Percentiles rank a stretch among this genome's conserved stretches.
phyloP scores from a whole-genome alignment of 2,113 vertebrate species.

The Pseudorectes ferrugineus region DNA sequence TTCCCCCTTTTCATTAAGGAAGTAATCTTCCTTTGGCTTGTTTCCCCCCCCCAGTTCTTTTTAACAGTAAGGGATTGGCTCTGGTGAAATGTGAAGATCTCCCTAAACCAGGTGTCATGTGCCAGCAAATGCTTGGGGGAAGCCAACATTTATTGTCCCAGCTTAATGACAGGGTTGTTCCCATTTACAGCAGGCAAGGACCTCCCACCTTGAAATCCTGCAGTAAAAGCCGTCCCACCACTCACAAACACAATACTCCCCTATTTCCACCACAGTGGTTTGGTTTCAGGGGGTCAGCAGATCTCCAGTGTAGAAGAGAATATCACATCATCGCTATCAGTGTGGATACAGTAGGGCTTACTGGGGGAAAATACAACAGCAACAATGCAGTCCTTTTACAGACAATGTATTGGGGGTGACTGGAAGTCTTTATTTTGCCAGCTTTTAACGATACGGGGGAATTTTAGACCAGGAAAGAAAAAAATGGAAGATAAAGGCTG shows the following conservation, averaged over 20 bases:
- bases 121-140: background rate
- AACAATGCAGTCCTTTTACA: background rate
- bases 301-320: background rate
- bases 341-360: background rate
- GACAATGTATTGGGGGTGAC: fast-evolving
- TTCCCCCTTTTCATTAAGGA: background rate
- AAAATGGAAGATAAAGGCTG: background rate
- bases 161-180: background rate
- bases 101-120: background rate
- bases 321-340: fast-evolving
- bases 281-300: background rate
- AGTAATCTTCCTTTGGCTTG: background rate
- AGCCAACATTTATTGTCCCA: background rate
- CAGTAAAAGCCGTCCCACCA: background rate
- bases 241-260: fast-evolving
- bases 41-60: background rate
- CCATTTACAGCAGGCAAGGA: background rate
- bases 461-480: background rate
- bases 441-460: background rate
- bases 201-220: background rate
- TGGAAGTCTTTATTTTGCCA: background rate
- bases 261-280: background rate
- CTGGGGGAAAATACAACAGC: background rate
- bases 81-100: background rate
- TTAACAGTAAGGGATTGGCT: background rate